These are phyloP conservation scores for Scaptomyza polygonia DNA, from an alignment of 2,888 invertebrate genomes.

Conservation along the genomic window DNA sequence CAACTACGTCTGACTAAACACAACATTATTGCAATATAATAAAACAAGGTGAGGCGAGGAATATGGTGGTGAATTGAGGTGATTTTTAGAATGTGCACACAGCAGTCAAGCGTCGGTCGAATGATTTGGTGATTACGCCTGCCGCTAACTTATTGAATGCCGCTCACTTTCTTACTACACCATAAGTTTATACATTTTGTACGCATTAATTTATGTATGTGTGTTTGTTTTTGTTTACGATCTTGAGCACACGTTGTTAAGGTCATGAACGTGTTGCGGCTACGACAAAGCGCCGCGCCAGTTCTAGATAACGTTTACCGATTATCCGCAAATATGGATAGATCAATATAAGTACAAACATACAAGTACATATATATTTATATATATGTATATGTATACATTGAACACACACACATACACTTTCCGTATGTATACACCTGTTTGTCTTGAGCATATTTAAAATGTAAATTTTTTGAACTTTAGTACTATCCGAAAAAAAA, in stretches of 20 bases:
- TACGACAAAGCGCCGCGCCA: conserved; percentile 27
- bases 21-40: conserved; percentile 53
- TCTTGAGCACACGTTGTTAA: conserved; percentile 66
- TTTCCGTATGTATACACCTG: not conserved
- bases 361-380: not conserved
- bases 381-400: no score
- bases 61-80: no score
- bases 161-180: conserved; percentile 45
- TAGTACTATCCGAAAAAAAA: not conserved
- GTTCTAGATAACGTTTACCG: conserved; percentile 30
- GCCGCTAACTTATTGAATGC: conserved; percentile 28
- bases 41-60: conserved; percentile 25
- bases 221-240: conserved; percentile 32
- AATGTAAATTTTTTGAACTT: not conserved
- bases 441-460: not conserved
- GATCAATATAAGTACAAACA: conserved; percentile 15
- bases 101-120: conserved; percentile 34
- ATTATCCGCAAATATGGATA: conserved; percentile 52
- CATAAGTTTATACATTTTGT: not conserved
- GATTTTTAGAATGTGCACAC: conserved; percentile 47
- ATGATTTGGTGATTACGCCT: conserved; percentile 50
- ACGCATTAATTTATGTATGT: conserved; percentile 4
- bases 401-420: not conserved
- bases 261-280: conserved; percentile 60
- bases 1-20: conserved; percentile 39